phyloP scores from a whole-genome alignment of 2,888 invertebrate genomes.

The Limnephilus auricula region DNA sequence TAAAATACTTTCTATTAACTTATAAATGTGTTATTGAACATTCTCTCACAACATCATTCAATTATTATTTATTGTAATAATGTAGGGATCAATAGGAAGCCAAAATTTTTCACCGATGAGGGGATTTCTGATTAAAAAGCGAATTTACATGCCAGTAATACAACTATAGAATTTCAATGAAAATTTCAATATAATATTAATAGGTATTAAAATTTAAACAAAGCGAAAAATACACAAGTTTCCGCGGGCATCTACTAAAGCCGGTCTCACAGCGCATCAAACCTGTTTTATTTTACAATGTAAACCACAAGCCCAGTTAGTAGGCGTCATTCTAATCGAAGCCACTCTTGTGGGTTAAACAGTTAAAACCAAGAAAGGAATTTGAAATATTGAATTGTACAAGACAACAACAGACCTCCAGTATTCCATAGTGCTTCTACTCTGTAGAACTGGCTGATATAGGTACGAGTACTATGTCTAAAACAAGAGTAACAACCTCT shows the following conservation, averaged over 20 bases:
- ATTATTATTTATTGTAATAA: background rate
- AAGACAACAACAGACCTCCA: slow-evolving; percentile 2
- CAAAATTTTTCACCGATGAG: slow-evolving; percentile 20
- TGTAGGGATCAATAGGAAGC: background rate
- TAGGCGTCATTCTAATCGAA: slow-evolving; percentile 51
- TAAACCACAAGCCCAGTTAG: slow-evolving; percentile 30
- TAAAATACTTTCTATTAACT: background rate
- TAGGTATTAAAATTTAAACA: slow-evolving; percentile 20
- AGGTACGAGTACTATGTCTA: no score
- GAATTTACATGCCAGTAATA: slow-evolving; percentile 49
- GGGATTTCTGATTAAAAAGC: slow-evolving; percentile 40
- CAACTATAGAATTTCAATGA: slow-evolving; percentile 24
- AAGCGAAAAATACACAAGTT: slow-evolving; percentile 53
- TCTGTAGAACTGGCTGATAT: no score
- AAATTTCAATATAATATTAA: slow-evolving; percentile 36
- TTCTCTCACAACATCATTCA: background rate
- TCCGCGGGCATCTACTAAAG: slow-evolving; percentile 51
- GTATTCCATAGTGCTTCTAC: slow-evolving; percentile 13
- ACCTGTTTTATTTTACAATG: slow-evolving; percentile 32
- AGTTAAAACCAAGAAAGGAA: no score
- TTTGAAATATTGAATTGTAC: no score
- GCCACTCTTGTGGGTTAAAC: slow-evolving; percentile 48
- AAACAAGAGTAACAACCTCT: no score
- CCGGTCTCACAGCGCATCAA: slow-evolving; percentile 48
- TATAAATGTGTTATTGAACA: background rate